These are phyloP conservation scores for Bombus picipes DNA, from an alignment of 1,140 invertebrate genomes.

Conservation along the genomic window DNA sequence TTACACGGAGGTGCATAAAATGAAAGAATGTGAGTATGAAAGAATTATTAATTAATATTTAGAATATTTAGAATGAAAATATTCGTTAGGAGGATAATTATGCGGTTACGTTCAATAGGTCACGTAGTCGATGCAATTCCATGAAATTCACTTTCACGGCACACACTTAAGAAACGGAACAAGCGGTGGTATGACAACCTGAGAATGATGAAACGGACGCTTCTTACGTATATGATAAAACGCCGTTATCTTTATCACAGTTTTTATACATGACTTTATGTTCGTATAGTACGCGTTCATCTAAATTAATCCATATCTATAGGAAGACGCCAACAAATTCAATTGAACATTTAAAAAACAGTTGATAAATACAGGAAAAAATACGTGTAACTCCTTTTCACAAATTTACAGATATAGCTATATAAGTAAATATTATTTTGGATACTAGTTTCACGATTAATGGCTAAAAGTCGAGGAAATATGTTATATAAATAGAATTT, in stretches of 20 bases:
- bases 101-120: background rate
- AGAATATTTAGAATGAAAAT: too few relatives aligned
- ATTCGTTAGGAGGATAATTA: too few relatives aligned
- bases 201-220: conserved; percentile 4
- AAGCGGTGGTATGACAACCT: background rate
- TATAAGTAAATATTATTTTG: too few relatives aligned
- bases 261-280: background rate
- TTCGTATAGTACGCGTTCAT: background rate
- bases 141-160: conserved; percentile 43
- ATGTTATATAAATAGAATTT: background rate
- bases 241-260: background rate
- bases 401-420: background rate
- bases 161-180: background rate
- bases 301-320: background rate
- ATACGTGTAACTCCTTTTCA: background rate
- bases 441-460: too few relatives aligned
- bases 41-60: background rate
- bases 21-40: too few relatives aligned
- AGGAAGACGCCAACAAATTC: background rate
- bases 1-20: too few relatives aligned
- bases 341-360: background rate
- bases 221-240: background rate
- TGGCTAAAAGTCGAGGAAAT: too few relatives aligned
- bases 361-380: background rate
- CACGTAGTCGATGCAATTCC: conserved; percentile 21